Percentiles rank a stretch among this genome's conserved stretches.
Conservation (phyloP, 2,888 invertebrate genomes). For the Andrena chrysosceles region DNA sequence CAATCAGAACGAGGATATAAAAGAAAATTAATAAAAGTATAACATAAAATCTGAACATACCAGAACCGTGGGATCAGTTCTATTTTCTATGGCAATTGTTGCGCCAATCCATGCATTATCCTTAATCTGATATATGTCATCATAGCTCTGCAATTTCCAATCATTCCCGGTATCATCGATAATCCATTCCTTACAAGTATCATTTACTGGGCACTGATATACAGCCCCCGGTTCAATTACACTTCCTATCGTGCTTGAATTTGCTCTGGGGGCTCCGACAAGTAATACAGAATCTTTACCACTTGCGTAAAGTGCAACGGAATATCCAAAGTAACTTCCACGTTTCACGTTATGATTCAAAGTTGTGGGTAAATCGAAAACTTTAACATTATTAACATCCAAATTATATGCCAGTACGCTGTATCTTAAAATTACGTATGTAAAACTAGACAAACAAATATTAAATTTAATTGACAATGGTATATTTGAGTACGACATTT, state of each 20-base stretch:
- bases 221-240: constrained; percentile 79
- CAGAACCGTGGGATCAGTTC: constrained; percentile 73
- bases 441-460: constrained; percentile 10
- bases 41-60: constrained; percentile 72
- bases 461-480: not conserved
- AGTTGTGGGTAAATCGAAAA: constrained; percentile 74
- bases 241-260: constrained; percentile 53
- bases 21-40: constrained; percentile 8
- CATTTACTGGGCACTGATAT: constrained; percentile 76
- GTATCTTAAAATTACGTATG: constrained; percentile 4
- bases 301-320: constrained; percentile 76
- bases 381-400: constrained; percentile 74
- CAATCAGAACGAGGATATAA: not conserved
- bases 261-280: constrained; percentile 82
- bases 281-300: constrained; percentile 69
- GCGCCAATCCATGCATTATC: constrained; percentile 83
- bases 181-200: constrained; percentile 74
- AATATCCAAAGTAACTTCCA: constrained; percentile 82
- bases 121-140: constrained; percentile 43
- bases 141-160: not conserved
- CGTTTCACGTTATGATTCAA: constrained; percentile 45
- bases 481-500: constrained; percentile 25
- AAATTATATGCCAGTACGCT: constrained; percentile 74
- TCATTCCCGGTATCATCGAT: constrained; percentile 68
- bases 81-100: constrained; percentile 81